Base-by-base conservation (phyloP, 1,140 invertebrate genomes). In the Schlechtendalia chinensis region DNA sequence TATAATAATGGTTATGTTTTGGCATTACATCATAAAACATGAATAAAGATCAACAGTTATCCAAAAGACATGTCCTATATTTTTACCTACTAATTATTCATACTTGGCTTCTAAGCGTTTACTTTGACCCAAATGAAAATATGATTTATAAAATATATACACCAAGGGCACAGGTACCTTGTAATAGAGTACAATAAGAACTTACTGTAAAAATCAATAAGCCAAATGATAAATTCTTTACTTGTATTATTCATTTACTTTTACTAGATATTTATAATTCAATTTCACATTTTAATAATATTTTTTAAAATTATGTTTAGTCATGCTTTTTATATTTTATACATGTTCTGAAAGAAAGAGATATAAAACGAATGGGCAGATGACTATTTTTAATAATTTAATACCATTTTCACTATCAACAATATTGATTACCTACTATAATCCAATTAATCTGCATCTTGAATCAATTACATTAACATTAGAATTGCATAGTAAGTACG, bases 371-470 rank as follows among this genome's bases (percentile, higher is more conserved):
- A 39, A 39, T 39, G n/a, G n/a, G n/a, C n/a, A 63, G 17, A 63
- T 11, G 1, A 12, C 8, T 50, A n/a, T 63, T n/a, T 61, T 61
- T 29, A 61, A 61, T 63, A 19, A 63, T 32, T 19, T 63, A 10
- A n/a, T 63, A 63, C 19, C 2, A 63, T 63, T 63, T 32, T 63
- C 19, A 29, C 8, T 63, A 63, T 32, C 29, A 19, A 32, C 61
- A 32, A 63, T 32, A 63, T 11, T 50, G 50, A 59, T 27, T 59
- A 59, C 32, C 32, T 39, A 39, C 6, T 17, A 50, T 69, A 69
- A 69, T 50, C 45, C 39, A 69, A 69, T 69, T 69, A 69, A 27
- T 50, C 39, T 69, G 5, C 12, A 69, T 69, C 24, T 69, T 50
- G 22, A 5, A 17, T 69, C 17, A 50, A 47, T 10, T 69, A 50